Evolutionary conservation across 2,113 vertebrate genomes (phyloP).

Genomic region (Cettia cetti): DNA sequence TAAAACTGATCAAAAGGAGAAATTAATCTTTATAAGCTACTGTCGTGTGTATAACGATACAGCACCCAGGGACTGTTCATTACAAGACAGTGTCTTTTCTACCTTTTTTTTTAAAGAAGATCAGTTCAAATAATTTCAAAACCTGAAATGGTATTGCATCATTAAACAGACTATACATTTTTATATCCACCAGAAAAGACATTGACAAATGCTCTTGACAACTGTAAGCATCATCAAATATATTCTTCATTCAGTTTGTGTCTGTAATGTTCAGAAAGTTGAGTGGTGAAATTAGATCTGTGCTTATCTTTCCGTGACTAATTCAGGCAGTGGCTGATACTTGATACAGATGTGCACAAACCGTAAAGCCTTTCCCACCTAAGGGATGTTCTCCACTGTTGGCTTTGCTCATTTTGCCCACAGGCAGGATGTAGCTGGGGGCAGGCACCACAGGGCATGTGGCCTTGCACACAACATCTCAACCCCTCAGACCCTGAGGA

Average conservation of each 20-base stretch:
- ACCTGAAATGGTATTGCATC: background rate
- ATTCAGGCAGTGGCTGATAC: background rate
- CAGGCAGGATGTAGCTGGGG: background rate
- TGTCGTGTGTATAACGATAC: background rate
- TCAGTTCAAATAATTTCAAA: background rate
- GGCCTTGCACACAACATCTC: background rate
- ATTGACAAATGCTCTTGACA: background rate
- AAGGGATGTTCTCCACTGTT: background rate
- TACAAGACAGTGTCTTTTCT: background rate
- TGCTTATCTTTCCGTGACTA: constrained; percentile 1
- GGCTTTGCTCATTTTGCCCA: background rate
- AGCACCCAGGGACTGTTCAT: background rate
- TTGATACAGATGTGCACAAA: background rate
- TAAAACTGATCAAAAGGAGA: background rate
- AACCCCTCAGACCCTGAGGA: background rate
- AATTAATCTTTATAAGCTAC: background rate
- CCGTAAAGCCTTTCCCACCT: background rate
- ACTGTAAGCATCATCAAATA: background rate
- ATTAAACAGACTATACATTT: background rate
- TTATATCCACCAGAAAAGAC: background rate
- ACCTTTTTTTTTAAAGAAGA: background rate
- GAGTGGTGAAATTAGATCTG: background rate
- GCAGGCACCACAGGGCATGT: background rate
- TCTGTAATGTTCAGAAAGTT: background rate
- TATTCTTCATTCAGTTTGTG: background rate